phyloP scores from a whole-genome alignment of 2,113 vertebrate genomes.

The Numenius arquata region DNA sequence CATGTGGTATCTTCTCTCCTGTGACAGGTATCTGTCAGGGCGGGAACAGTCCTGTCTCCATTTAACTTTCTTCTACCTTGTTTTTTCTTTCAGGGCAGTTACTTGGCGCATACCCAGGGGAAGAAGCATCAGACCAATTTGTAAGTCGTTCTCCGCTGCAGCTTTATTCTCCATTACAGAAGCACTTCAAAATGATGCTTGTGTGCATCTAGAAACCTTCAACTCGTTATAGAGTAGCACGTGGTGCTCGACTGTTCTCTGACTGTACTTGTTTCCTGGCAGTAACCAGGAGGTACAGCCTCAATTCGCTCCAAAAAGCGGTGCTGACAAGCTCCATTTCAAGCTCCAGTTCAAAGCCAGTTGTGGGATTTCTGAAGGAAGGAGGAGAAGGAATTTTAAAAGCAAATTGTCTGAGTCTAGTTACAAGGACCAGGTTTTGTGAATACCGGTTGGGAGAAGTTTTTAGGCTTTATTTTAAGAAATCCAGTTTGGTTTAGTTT shows the following conservation, averaged over 20 bases:
- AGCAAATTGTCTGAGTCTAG: not conserved
- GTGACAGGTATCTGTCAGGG: not conserved
- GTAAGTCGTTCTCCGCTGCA: slow-evolving; percentile 72
- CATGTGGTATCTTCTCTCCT: not conserved
- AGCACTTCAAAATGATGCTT: not conserved
- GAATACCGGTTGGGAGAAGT: not conserved
- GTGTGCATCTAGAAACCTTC: not conserved
- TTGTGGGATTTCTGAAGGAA: not conserved
- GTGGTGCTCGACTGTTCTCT: not conserved
- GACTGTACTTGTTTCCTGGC: not conserved
- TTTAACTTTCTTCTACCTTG: not conserved
- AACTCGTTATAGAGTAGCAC: accelerated
- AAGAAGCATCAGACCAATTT: slow-evolving; percentile 99
- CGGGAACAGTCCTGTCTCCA: not conserved
- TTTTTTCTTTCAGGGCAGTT: slow-evolving; percentile 84
- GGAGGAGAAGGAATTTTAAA: not conserved
- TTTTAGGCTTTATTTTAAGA: not conserved
- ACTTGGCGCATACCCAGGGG: slow-evolving; percentile 96
- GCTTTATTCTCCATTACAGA: not conserved
- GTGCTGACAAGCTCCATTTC: accelerated
- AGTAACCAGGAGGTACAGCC: not conserved
- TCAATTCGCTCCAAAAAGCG: not conserved
- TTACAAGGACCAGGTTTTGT: not conserved
- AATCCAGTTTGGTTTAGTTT: not conserved
- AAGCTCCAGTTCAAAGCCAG: not conserved